Percentiles rank a stretch among this genome's conserved stretches.
phyloP scores from a whole-genome alignment of 2,888 invertebrate species.

The Metallyticus violacea region DNA sequence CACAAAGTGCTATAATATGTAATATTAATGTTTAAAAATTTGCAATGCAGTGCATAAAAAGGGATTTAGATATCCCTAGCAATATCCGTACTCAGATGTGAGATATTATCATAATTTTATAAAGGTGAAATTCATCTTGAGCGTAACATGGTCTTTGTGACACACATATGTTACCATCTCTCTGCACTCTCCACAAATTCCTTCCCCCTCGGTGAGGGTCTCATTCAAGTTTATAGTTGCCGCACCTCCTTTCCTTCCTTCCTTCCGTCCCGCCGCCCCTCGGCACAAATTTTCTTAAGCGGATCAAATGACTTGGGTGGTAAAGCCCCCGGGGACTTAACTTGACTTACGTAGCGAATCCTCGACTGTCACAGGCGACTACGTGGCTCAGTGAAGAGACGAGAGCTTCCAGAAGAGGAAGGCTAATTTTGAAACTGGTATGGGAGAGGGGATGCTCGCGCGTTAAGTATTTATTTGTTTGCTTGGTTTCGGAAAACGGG shows the following conservation, averaged over 20 bases:
- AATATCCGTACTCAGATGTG: too few relatives aligned
- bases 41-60: too few relatives aligned
- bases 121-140: background rate
- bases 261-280: conserved; percentile 9
- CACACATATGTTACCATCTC: background rate
- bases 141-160: background rate
- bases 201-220: background rate
- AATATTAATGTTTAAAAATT: too few relatives aligned
- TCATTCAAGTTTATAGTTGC: conserved; percentile 28
- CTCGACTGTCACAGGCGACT: conserved; percentile 25
- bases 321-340: conserved; percentile 29
- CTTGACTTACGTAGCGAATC: conserved; percentile 30
- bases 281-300: conserved; percentile 34
- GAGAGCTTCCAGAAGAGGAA: background rate
- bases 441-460: background rate
- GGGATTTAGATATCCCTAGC: too few relatives aligned
- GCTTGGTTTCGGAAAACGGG: background rate
- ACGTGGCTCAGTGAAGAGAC: conserved; percentile 5
- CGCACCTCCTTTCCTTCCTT: background rate
- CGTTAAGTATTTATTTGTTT: background rate
- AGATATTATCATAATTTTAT: too few relatives aligned
- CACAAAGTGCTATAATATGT: too few relatives aligned
- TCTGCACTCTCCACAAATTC: background rate
- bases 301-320: conserved; percentile 32
- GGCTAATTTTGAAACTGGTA: background rate